These are phyloP conservation scores for Danio tinwini DNA, from an alignment of 2,797 vertebrate genomes.

Conservation along the genomic window DNA sequence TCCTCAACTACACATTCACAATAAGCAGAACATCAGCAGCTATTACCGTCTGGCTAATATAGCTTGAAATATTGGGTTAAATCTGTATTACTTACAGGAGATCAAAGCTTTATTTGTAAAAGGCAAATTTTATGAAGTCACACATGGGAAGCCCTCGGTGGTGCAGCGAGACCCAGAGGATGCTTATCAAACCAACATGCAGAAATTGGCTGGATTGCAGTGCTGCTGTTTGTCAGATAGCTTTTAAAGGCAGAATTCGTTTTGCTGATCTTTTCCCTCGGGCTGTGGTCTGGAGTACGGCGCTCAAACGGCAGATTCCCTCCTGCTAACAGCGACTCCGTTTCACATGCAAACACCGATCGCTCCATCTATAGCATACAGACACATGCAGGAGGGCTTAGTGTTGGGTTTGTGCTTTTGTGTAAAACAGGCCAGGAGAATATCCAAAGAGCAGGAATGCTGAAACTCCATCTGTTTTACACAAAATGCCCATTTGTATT, in stretches of 20 bases:
- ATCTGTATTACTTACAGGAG: constrained; percentile 73
- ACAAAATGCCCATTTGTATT: too few species aligned
- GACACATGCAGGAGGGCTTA: background rate
- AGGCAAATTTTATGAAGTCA: constrained; percentile 75
- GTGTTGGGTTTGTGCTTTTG: background rate
- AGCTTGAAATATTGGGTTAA: constrained; percentile 77
- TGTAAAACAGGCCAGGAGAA: background rate
- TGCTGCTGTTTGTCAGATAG: constrained; percentile 75
- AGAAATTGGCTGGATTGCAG: constrained; percentile 78
- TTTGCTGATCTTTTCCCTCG: constrained; percentile 66
- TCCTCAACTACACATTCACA: constrained; percentile 48
- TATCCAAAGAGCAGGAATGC: background rate
- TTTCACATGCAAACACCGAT: constrained; percentile 55
- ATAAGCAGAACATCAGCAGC: constrained; percentile 56
- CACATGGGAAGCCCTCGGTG: constrained; percentile 74
- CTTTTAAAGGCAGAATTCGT: constrained; percentile 67
- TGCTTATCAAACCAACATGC: constrained; percentile 82
- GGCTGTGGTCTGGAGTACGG: constrained; percentile 48
- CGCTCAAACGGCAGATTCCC: background rate
- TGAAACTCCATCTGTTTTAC: background rate
- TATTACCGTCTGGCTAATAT: constrained; percentile 75
- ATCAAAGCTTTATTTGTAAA: constrained; percentile 80
- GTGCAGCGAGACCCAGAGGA: constrained; percentile 76
- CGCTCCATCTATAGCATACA: constrained; percentile 42
- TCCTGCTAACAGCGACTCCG: constrained; percentile 60